Conservation (phyloP, 2,888 invertebrate species). For the Callyntrura guangdongensis region DNA sequence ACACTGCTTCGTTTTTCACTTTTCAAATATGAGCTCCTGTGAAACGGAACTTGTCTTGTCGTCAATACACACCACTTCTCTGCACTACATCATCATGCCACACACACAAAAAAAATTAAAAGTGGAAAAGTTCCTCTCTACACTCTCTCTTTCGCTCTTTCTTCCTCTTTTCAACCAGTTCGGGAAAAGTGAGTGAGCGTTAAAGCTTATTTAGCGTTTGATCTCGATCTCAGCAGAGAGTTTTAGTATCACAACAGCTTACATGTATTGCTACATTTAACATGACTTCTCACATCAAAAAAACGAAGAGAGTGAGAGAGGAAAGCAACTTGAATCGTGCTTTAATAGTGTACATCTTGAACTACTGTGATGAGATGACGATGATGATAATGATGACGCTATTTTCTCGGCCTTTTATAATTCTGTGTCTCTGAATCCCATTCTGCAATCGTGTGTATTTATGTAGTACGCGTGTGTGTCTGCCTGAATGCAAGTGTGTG, state of each 20-base stretch:
- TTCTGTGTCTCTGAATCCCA: slow-evolving; percentile 46
- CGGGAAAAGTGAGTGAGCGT: slow-evolving; percentile 64
- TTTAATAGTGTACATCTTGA: not conserved
- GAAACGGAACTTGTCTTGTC: slow-evolving; percentile 69
- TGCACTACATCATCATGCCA: slow-evolving; percentile 35
- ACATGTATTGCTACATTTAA: slow-evolving; percentile 76
- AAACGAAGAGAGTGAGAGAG: not conserved
- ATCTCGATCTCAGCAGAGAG: slow-evolving; percentile 66
- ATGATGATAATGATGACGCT: slow-evolving; percentile 22
- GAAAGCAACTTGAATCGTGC: slow-evolving; percentile 1
- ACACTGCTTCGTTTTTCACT: slow-evolving; percentile 36
- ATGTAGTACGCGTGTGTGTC: slow-evolving; percentile 21
- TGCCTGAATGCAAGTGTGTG: slow-evolving; percentile 1
- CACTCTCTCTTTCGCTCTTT: not conserved
- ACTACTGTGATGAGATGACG: not conserved
- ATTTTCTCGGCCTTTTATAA: slow-evolving; percentile 41
- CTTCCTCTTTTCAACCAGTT: not conserved
- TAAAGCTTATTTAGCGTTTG: slow-evolving; percentile 70
- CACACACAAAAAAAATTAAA: slow-evolving; percentile 25
- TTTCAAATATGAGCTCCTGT: slow-evolving; percentile 22
- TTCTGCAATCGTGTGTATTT: slow-evolving; percentile 6
- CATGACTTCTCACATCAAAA: slow-evolving; percentile 69
- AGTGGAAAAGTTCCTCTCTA: not conserved
- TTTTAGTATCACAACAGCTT: slow-evolving; percentile 64
- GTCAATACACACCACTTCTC: slow-evolving; percentile 61